Percentiles rank a stretch among this genome's conserved stretches.
Conservation (phyloP, 2,113 vertebrate genomes). For the Sorex araneus region DNA sequence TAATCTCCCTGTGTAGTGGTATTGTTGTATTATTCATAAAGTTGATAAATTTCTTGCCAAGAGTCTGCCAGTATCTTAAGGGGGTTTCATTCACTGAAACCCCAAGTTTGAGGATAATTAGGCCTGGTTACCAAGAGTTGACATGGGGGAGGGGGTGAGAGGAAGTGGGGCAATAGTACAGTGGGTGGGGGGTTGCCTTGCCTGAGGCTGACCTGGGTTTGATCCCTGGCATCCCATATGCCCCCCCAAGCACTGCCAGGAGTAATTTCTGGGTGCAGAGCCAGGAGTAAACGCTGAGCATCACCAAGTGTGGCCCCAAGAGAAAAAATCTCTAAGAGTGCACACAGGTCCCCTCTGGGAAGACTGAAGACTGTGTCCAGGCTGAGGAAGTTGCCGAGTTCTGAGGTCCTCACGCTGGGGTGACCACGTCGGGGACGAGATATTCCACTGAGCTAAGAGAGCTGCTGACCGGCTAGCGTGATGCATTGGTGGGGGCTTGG, state of each 20-base stretch:
- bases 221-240: no score
- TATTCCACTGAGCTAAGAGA: not conserved
- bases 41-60: constrained; percentile 53
- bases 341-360: not conserved
- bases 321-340: not conserved
- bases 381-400: not conserved
- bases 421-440: not conserved
- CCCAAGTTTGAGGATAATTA: not conserved
- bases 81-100: constrained; percentile 16
- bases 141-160: no score
- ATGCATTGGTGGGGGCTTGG: not conserved
- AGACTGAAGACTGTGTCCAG: not conserved
- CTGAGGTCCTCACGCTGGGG: not conserved
- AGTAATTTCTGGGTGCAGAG: no score
- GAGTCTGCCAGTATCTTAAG: constrained; percentile 12
- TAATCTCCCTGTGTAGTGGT: not conserved
- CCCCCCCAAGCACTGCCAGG: no score
- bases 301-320: no score
- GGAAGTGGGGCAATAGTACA: no score
- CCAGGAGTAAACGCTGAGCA: no score
- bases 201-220: no score
- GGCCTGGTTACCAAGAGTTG: not conserved
- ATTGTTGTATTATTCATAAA: constrained; percentile 43
- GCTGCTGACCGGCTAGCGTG: not conserved
- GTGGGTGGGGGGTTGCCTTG: no score